A percentile compares a stretch with the other conserved stretches of the same genome.
Evolutionary conservation across 2,113 vertebrate species (phyloP).

Genomic region (Halichoerus grypus): DNA sequence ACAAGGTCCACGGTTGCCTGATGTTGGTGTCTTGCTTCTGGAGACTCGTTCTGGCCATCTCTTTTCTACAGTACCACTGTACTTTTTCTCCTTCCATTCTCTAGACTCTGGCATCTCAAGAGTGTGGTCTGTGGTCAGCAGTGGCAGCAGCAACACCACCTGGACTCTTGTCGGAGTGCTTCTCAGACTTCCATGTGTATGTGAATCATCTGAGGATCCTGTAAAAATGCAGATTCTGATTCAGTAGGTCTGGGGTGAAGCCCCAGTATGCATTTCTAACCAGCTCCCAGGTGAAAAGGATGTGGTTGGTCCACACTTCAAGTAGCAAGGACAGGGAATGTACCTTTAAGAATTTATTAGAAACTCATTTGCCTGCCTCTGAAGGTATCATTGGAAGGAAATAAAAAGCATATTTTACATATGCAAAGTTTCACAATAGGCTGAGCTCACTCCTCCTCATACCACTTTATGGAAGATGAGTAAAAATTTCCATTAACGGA

Average conservation of each 20-base stretch:
- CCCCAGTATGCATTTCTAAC: neutral
- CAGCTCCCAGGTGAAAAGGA: neutral
- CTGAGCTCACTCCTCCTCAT: slow-evolving; percentile 33
- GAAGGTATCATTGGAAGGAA: slow-evolving; percentile 55
- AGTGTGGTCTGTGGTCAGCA: neutral
- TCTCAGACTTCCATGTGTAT: neutral
- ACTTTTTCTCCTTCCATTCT: neutral
- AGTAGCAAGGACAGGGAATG: neutral
- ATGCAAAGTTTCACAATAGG: slow-evolving; percentile 56
- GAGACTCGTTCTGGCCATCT: neutral
- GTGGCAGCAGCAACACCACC: neutral
- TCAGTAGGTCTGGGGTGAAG: neutral
- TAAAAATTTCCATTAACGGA: slow-evolving; percentile 74
- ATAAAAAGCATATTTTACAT: slow-evolving; percentile 55
- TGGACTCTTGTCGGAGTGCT: neutral
- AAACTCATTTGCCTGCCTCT: neutral
- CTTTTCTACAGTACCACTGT: neutral
- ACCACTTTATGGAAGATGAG: slow-evolving; percentile 18
- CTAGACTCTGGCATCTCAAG: neutral
- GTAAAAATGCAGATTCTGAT: neutral
- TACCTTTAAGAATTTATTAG: slow-evolving; percentile 53
- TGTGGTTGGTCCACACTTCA: neutral
- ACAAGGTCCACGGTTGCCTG: neutral
- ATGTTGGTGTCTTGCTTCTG: neutral
- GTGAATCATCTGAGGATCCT: neutral